Conservation (phyloP, 2,888 invertebrate species). For the Acanthopleura granulata region DNA sequence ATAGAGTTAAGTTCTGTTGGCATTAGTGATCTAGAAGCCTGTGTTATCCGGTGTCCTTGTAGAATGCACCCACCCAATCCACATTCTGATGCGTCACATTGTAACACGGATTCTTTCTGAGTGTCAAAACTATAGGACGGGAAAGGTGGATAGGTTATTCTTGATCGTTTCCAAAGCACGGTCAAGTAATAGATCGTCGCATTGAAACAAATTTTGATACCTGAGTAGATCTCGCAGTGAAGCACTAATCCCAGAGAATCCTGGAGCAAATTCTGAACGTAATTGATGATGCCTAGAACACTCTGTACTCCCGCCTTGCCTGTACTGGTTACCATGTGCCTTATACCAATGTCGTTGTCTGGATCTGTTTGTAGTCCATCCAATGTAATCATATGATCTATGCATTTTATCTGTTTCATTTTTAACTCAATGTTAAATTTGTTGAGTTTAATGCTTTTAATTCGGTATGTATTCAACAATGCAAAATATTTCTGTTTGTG, state of each 20-base stretch:
- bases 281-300: slow-evolving; percentile 29
- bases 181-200: slow-evolving; percentile 24
- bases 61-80: slow-evolving; percentile 26
- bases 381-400: slow-evolving; percentile 27
- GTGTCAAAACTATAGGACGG: slow-evolving; percentile 30
- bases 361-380: slow-evolving; percentile 29
- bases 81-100: slow-evolving; percentile 28
- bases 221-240: slow-evolving; percentile 22
- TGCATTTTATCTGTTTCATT: slow-evolving; percentile 23
- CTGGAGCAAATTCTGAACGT: slow-evolving; percentile 29
- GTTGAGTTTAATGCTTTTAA: slow-evolving; percentile 23
- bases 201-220: slow-evolving; percentile 23
- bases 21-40: too few relatives aligned
- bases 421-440: slow-evolving; percentile 22
- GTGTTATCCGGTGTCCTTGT: background rate
- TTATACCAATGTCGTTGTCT: slow-evolving; percentile 27
- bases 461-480: slow-evolving; percentile 23
- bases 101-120: slow-evolving; percentile 20
- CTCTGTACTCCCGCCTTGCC: slow-evolving; percentile 26
- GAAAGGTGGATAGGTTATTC: slow-evolving; percentile 23
- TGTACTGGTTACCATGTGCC: slow-evolving; percentile 28
- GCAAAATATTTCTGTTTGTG: slow-evolving; percentile 19
- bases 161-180: slow-evolving; percentile 15
- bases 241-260: slow-evolving; percentile 26
- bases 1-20: background rate